Evolutionary conservation across 2,888 invertebrate genomes (phyloP).

Genomic region (Phortica magna): DNA sequence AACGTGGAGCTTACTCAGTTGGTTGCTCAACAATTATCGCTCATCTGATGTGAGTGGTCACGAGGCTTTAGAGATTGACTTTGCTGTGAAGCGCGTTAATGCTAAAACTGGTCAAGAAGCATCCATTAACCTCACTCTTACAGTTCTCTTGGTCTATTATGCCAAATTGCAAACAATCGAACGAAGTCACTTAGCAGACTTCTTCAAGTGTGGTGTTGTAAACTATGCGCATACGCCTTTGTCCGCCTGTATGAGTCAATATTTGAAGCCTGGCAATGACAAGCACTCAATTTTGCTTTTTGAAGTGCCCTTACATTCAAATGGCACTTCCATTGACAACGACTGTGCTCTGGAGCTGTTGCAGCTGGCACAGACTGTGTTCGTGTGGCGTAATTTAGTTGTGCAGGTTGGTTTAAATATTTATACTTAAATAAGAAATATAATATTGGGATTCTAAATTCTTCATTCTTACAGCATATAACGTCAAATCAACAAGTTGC

Average conservation of each 20-base stretch:
- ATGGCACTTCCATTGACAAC: not conserved
- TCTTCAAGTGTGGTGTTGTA: not conserved
- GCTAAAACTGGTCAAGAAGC: not conserved
- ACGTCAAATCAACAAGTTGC: not conserved
- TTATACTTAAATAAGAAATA: not conserved
- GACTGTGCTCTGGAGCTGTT: not conserved
- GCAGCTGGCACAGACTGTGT: not conserved
- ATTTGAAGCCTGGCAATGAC: not conserved
- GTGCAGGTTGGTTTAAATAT: not conserved
- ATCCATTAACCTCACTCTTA: not conserved
- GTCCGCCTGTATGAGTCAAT: not conserved
- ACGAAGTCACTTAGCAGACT: not conserved
- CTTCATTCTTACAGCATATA: not conserved
- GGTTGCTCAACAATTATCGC: slow-evolving; percentile 48
- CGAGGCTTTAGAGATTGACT: not conserved
- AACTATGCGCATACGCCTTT: slow-evolving; percentile 4
- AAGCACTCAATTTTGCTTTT: not conserved
- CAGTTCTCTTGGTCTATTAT: not conserved
- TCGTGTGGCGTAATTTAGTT: slow-evolving; percentile 1
- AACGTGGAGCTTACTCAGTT: slow-evolving; percentile 37
- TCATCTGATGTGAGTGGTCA: not conserved
- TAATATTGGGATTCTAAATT: not conserved
- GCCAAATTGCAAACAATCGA: not conserved
- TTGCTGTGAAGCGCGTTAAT: not conserved
- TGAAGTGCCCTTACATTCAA: not conserved